Conservation (phyloP, 2,888 invertebrate species). For the Leptinotarsa peninsularis region DNA sequence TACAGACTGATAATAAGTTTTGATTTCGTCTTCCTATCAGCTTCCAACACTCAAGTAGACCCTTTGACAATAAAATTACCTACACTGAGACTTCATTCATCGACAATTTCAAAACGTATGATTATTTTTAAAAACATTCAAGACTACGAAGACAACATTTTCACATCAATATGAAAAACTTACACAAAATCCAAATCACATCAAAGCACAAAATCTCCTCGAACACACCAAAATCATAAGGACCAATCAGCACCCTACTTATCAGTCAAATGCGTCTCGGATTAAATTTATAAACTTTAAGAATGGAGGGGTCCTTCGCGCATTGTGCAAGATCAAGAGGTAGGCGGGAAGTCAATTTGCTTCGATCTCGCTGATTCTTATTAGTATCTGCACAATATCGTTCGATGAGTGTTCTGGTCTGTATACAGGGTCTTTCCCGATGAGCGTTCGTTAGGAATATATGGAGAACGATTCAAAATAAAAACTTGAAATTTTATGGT, state of each 20-base stretch:
- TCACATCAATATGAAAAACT: background rate
- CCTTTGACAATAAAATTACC: too few relatives aligned
- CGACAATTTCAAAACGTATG: too few relatives aligned
- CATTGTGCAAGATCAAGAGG: conserved; percentile 13
- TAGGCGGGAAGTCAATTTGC: background rate
- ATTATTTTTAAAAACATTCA: too few relatives aligned
- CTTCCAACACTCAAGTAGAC: too few relatives aligned
- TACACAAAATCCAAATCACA: conserved; percentile 8
- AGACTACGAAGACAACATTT: background rate
- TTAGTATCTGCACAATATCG: background rate
- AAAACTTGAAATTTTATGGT: too few relatives aligned
- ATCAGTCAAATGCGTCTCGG: conserved; percentile 28
- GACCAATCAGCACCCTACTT: conserved; percentile 35
- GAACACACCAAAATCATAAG: conserved; percentile 26
- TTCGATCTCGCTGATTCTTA: background rate
- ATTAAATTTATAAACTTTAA: conserved; percentile 40
- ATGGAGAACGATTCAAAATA: too few relatives aligned
- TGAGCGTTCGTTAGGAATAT: too few relatives aligned
- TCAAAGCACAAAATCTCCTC: background rate
- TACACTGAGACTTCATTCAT: too few relatives aligned
- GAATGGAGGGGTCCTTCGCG: background rate
- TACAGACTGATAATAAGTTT: too few relatives aligned
- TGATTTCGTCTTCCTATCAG: too few relatives aligned
- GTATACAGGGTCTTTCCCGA: too few relatives aligned
- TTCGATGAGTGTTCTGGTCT: background rate